Conservation (phyloP, 1,140 invertebrate genomes). For the Leptinotarsa defecta region DNA sequence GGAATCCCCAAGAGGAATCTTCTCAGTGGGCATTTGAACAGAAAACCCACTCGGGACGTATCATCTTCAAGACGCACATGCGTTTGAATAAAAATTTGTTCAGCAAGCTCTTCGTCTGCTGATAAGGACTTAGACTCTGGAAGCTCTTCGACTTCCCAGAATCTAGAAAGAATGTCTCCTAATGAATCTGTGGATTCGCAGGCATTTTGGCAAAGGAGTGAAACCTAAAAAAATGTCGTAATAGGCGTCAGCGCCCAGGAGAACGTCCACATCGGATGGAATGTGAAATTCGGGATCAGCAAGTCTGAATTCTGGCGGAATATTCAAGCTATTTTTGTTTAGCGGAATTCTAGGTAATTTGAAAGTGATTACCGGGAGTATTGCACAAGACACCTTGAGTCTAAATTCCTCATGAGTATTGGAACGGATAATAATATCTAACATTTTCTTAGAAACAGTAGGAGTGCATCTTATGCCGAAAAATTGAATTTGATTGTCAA, state of each 20-base stretch:
- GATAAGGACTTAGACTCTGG: conserved; percentile 5
- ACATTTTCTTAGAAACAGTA: conserved; percentile 21
- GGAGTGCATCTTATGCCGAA: conserved; percentile 18
- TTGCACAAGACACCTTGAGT: background rate
- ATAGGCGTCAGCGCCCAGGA: conserved; percentile 28
- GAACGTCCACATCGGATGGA: conserved; percentile 24
- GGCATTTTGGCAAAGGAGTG: background rate
- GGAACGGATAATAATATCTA: background rate
- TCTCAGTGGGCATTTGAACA: background rate
- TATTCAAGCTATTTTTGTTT: background rate
- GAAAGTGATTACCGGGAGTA: background rate
- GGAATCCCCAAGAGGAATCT: background rate
- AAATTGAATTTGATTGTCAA: conserved; percentile 16
- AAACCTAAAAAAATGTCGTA: conserved; percentile 22
- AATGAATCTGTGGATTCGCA: background rate
- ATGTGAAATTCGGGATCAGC: conserved; percentile 15
- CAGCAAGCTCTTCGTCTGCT: conserved; percentile 18
- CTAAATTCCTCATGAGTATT: background rate
- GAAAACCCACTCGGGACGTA: conserved; percentile 23
- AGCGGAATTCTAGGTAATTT: conserved; percentile 2
- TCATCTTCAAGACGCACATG: conserved; percentile 7
- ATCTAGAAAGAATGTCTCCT: conserved; percentile 18
- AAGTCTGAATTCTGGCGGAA: conserved; percentile 13
- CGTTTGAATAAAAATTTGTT: conserved; percentile 19
- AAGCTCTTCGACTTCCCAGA: conserved; percentile 25